Conservation (phyloP, 2,113 vertebrate species). For the Cyphomyrus plagiostoma region DNA sequence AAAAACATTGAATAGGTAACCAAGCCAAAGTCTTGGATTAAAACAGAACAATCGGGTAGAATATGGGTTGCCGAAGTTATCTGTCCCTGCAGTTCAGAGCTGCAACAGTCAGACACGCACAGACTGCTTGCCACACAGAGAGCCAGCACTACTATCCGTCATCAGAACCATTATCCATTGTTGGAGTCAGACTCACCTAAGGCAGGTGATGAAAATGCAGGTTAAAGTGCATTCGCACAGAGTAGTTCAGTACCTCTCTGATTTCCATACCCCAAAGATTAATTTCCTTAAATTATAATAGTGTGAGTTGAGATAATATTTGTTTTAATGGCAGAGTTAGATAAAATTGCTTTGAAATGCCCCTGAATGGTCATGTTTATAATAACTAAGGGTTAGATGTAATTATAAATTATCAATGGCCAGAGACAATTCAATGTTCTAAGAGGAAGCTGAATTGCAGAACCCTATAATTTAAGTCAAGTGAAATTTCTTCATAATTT, state of each 20-base stretch:
- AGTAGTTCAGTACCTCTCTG: slow-evolving; percentile 41
- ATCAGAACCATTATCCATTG: slow-evolving; percentile 70
- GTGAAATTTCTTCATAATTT: slow-evolving; percentile 14
- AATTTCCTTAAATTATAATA: slow-evolving; percentile 47
- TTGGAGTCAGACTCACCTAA: slow-evolving; percentile 61
- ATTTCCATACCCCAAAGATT: slow-evolving; percentile 54
- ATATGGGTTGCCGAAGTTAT: slow-evolving; percentile 38
- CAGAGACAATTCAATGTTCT: neutral
- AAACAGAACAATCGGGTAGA: slow-evolving; percentile 48
- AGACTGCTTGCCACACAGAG: slow-evolving; percentile 59
- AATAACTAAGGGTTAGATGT: slow-evolving; percentile 12
- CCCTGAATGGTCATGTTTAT: slow-evolving; percentile 21
- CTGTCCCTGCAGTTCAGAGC: slow-evolving; percentile 30
- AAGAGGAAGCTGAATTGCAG: slow-evolving; percentile 8
- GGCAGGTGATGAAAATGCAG: slow-evolving; percentile 71
- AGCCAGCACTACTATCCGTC: slow-evolving; percentile 56
- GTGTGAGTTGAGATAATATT: slow-evolving; percentile 34
- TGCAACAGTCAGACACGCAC: slow-evolving; percentile 38
- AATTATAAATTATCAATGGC: slow-evolving; percentile 10
- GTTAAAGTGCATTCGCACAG: slow-evolving; percentile 67
- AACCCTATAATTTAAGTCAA: neutral
- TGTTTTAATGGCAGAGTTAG: slow-evolving; percentile 39
- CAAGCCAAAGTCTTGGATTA: neutral
- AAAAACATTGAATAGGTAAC: slow-evolving; percentile 32
- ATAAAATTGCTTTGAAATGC: slow-evolving; percentile 28